Evolutionary conservation across 2,113 vertebrate species (phyloP).

Genomic region (Ia io): DNA sequence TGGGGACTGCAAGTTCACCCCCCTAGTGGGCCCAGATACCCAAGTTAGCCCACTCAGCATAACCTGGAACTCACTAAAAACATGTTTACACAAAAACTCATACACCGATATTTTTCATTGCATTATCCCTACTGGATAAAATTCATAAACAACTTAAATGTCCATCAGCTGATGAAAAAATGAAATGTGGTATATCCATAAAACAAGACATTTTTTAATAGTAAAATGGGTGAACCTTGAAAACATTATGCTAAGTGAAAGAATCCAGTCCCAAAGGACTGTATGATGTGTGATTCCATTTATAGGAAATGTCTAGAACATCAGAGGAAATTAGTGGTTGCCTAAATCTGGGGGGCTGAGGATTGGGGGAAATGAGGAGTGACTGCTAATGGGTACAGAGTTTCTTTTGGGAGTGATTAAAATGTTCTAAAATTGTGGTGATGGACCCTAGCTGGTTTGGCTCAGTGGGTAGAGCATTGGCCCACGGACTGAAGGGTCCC

Average conservation of each 20-base stretch:
- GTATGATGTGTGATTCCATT: neutral
- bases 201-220: neutral
- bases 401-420: neutral
- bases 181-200: neutral
- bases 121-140: neutral
- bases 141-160: neutral
- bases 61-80: slow-evolving; percentile 70
- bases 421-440: neutral
- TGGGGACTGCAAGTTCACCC: rapidly evolving
- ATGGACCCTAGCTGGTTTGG: no score
- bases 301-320: neutral
- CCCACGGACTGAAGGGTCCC: no score
- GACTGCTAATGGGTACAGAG: neutral
- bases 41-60: rapidly evolving
- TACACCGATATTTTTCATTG: neutral
- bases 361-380: neutral
- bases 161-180: neutral
- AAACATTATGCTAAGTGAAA: neutral
- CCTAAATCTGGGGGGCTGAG: neutral
- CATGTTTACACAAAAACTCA: neutral
- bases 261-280: neutral
- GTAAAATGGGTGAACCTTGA: neutral
- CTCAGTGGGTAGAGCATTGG: no score
- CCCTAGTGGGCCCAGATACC: neutral
- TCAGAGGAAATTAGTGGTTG: neutral